phyloP scores from a whole-genome alignment of 2,888 invertebrate genomes.

The Lissocephala sabroskyi region DNA sequence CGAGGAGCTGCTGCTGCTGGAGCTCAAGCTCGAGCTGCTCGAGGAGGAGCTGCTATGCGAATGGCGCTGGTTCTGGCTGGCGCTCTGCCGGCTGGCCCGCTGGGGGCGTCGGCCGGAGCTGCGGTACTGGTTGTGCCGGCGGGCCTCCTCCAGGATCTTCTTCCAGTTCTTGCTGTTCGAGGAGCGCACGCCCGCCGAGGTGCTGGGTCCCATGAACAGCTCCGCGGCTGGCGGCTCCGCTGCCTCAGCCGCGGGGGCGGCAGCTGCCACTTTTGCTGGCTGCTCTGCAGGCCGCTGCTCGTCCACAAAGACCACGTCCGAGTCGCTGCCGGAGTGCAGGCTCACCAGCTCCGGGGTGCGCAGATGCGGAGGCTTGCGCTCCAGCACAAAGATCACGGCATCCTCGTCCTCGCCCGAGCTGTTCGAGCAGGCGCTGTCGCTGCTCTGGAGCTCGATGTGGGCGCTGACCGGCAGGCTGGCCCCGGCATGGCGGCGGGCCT shows the following conservation, averaged over 20 bases:
- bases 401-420: constrained; percentile 65
- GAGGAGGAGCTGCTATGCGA: background rate
- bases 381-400: constrained; percentile 71
- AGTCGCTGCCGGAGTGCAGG: constrained; percentile 69
- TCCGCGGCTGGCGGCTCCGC: constrained; percentile 26
- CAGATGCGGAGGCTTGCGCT: constrained; percentile 71
- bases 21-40: background rate
- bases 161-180: constrained; percentile 48
- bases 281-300: constrained; percentile 31
- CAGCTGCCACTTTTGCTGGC: background rate
- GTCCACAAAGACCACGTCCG: constrained; percentile 71
- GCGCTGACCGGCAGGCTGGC: constrained; percentile 52
- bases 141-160: constrained; percentile 31
- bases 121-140: constrained; percentile 8
- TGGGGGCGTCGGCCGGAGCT: background rate
- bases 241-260: constrained; percentile 1
- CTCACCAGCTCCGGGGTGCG: constrained; percentile 72
- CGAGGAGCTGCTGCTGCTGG: background rate
- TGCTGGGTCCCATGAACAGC: constrained; percentile 64
- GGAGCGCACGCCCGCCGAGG: constrained; percentile 63
- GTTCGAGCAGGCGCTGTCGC: constrained; percentile 34
- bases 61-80: too few relatives aligned
- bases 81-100: background rate
- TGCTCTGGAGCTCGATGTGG: constrained; percentile 64
- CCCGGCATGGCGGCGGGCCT: constrained; percentile 31